Evolutionary conservation across 2,888 invertebrate species (phyloP), one percentile per base, ranked within the genome.

Genomic region (Odontothrips loti): DNA sequence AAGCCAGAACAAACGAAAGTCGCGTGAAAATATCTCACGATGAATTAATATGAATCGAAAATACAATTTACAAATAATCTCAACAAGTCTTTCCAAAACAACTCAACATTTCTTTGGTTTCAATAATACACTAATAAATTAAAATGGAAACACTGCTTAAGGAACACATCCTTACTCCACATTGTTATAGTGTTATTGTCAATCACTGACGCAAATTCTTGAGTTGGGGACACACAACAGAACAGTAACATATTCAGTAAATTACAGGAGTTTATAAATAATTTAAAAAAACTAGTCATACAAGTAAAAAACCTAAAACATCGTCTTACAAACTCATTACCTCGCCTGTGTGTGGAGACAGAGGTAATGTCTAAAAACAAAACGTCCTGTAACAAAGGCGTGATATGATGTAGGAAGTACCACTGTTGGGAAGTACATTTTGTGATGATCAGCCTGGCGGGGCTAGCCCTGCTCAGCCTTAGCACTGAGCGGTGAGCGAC

Each of bases 271-370:
- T 75, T 75, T 75, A 75, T 75, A 75, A 75, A 75, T 75, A 75
- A 75, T 75, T 75, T 23, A 75, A 75, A 75, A 75, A 75, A 75
- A 75, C 68, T 75, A 75, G 23, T 75, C 68, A 75, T 27, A 75
- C 68, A 75, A 75, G 68, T 75, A 75, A 75, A 75, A 75, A 75
- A 75, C 34, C 68, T 75, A 75, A 75, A 75, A 75, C 68, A 75
- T 75, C 23, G 68, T 75, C 58, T 75, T 75, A 75, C 68, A 23
- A 43, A 75, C 68, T 23, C 68, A 75, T 23, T 27, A 75, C 68
- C 68, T 75, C 23, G 23, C 23, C 27, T 75, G 68, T 27, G 23
- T 23, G 27, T 12, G 6, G 68, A 75, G 27, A 75, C 27, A 27
- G 9, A 75, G 68, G 68, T 75, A 27, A 75, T 23, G 68, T 43